Evolutionary conservation across 2,888 invertebrate genomes (phyloP).

Genomic region (Limnephilus rhombicus): DNA sequence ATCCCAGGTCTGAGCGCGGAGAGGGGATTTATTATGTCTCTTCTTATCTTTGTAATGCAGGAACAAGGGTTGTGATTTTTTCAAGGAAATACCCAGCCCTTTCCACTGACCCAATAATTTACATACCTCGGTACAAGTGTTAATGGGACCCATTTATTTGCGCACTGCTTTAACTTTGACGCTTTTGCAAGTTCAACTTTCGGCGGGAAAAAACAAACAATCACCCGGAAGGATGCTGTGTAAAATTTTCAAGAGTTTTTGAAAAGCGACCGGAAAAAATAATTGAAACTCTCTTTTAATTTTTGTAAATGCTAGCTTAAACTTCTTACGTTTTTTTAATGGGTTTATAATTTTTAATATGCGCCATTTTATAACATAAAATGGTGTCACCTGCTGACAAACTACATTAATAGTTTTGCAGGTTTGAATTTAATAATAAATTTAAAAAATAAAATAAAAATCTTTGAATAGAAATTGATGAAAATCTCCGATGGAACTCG

Average conservation of each 20-base stretch:
- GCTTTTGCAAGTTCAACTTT: background rate
- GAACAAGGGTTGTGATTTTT: constrained; percentile 41
- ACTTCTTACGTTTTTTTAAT: background rate
- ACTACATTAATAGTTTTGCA: too few species aligned
- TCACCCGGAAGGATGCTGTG: background rate
- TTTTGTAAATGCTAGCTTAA: background rate
- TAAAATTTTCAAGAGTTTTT: background rate
- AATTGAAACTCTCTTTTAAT: background rate
- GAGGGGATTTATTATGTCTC: constrained; percentile 28
- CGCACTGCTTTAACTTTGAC: background rate
- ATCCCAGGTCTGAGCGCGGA: background rate
- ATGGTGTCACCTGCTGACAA: too few species aligned
- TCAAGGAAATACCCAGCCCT: constrained; percentile 7
- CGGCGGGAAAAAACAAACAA: background rate
- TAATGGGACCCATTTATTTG: constrained; percentile 3
- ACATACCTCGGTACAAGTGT: constrained; percentile 25
- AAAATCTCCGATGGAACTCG: too few species aligned
- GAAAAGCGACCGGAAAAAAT: background rate
- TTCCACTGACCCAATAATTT: constrained; percentile 9
- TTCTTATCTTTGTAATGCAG: constrained; percentile 44
- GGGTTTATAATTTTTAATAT: too few species aligned
- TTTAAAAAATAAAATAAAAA: too few species aligned
- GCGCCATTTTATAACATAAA: too few species aligned
- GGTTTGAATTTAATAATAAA: too few species aligned
- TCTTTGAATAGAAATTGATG: too few species aligned